These are phyloP conservation scores for Tachypleus tridentatus DNA, from an alignment of 1,140 invertebrate species.

Conservation along the genomic window DNA sequence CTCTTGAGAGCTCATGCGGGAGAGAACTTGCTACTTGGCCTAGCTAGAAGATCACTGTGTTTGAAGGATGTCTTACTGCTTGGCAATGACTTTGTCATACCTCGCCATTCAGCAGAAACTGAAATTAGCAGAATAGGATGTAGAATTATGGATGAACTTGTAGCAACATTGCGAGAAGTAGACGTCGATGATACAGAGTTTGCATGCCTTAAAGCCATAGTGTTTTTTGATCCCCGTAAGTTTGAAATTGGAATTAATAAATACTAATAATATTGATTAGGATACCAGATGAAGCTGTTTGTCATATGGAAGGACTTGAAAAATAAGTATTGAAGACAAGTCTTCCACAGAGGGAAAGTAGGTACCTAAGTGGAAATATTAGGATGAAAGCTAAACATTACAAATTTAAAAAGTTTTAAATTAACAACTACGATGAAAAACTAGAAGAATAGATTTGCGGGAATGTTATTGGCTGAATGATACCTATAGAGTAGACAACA, in stretches of 20 bases:
- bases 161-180: slow-evolving; percentile 79
- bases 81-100: slow-evolving; percentile 90
- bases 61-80: slow-evolving; percentile 77
- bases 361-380: no score
- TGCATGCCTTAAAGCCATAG: slow-evolving; percentile 91
- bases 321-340: no score
- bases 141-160: slow-evolving; percentile 88
- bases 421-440: no score
- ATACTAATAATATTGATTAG: no score
- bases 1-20: slow-evolving; percentile 86
- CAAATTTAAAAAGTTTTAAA: no score
- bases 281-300: no score
- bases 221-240: slow-evolving; percentile 84
- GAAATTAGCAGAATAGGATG: slow-evolving; percentile 59
- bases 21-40: slow-evolving; percentile 83
- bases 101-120: slow-evolving; percentile 54
- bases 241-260: neutral
- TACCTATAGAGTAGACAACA: no score
- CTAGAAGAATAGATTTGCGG: no score
- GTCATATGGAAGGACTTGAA: no score
- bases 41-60: slow-evolving; percentile 83
- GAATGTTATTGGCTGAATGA: no score
- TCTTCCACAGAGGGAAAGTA: no score
- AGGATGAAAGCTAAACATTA: no score
- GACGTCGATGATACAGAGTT: slow-evolving; percentile 95